phyloP scores from a whole-genome alignment of 2,888 invertebrate species.

The Nemotelus pantherinus region DNA sequence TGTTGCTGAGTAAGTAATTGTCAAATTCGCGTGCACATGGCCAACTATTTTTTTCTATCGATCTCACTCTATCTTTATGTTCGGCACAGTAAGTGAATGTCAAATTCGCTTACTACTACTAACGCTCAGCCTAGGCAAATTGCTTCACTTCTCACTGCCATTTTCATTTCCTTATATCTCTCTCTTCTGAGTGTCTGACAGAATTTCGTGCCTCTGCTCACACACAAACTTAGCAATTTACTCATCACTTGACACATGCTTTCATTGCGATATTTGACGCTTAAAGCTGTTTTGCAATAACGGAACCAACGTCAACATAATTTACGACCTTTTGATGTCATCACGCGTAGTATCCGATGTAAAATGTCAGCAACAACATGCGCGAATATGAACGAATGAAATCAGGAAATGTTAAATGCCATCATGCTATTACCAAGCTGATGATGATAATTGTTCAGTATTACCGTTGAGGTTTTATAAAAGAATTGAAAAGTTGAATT shows the following conservation, averaged over 20 bases:
- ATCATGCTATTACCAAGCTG: background rate
- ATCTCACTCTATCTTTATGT: no score
- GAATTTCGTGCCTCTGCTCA: no score
- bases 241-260: conserved; percentile 6
- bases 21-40: no score
- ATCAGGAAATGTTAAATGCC: background rate
- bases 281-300: conserved; percentile 16
- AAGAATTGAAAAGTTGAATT: background rate
- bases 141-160: no score
- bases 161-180: no score
- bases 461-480: background rate
- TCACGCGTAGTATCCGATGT: conserved; percentile 13
- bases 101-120: no score
- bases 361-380: background rate
- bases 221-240: background rate
- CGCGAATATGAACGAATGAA: background rate
- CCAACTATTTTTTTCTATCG: no score
- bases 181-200: no score
- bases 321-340: conserved; percentile 32
- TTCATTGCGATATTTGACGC: background rate
- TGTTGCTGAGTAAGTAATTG: no score
- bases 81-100: no score
- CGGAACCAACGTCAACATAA: conserved; percentile 15
- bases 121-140: no score
- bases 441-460: background rate